phyloP scores from a whole-genome alignment of 2,888 invertebrate species.

The Diarsia mendica region DNA sequence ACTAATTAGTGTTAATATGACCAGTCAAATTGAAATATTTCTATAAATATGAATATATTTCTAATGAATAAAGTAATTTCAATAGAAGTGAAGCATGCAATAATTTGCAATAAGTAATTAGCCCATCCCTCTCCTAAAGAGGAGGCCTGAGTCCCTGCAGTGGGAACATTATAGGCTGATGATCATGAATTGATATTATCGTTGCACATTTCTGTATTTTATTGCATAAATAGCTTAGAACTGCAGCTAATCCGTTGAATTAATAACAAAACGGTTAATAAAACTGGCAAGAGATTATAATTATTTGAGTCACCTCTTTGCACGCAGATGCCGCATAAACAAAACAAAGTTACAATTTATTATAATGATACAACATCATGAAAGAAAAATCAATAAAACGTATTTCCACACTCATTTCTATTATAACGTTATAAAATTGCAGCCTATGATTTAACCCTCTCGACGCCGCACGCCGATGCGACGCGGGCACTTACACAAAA shows the following conservation, averaged over 20 bases:
- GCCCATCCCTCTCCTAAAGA: too few species aligned
- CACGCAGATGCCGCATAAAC: background rate
- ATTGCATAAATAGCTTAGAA: too few species aligned
- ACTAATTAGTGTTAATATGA: slow-evolving; percentile 24
- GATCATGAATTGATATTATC: too few species aligned
- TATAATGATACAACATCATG: background rate
- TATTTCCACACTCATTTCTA: background rate
- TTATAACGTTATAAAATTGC: slow-evolving; percentile 34
- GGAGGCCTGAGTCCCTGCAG: too few species aligned
- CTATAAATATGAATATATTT: background rate
- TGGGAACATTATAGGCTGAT: too few species aligned
- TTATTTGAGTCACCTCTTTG: too few species aligned
- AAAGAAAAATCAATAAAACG: slow-evolving; percentile 41
- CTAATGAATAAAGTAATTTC: background rate
- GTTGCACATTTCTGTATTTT: too few species aligned
- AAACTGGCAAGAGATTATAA: background rate
- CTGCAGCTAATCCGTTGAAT: background rate
- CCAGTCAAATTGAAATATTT: slow-evolving; percentile 24
- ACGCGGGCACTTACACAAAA: slow-evolving; percentile 56
- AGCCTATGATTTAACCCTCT: slow-evolving; percentile 48
- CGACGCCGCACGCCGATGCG: slow-evolving; percentile 4
- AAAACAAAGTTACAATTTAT: background rate
- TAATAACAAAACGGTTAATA: background rate
- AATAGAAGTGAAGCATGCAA: background rate
- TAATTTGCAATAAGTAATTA: background rate